Evolutionary conservation across 2,888 invertebrate genomes (phyloP), one percentile per base, ranked within the genome.

Genomic region (Pyrrhosoma nymphula): DNA sequence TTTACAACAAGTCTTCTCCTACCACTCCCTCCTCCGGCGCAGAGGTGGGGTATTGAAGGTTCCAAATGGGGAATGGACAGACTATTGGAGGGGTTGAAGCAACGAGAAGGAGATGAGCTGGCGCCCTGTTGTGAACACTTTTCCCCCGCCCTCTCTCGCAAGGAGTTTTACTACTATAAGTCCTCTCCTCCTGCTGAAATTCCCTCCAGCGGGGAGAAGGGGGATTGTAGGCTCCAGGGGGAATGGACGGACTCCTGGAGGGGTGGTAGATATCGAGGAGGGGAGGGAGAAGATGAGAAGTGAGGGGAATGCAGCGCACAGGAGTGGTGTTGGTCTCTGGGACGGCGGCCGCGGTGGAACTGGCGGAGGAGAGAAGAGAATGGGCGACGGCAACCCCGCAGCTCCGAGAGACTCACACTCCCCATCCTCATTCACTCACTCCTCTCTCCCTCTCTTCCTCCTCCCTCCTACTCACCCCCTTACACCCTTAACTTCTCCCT

Each of bases 321-420:
- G 63, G 91, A 63, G 91, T 63, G 63, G 91, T 91, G 60, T 60
- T 20, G 91, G 91, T 91, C 91, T 63, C 90, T 55, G 90, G 90
- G 90, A 90, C 56, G 91, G 63, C 60, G 91, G 91, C 69, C 69
- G 69, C 91, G 23, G 60, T 60, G 91, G 91, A 63, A 91, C 91
- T 91, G 91, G 63, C 30, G 60, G 88, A 23, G 69, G 69, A 23
- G 56, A 90, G 47, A 47, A 47, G 90, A 90, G 90, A 90, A 91
- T 91, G 91, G 91, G 63, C 91, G 63, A 60, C 63, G 91, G 91
- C 91, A 91, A 91, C 91, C 91, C 23, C 91, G 91, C 60, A 39
- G 60, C 56, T 16, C 90, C 35, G 60, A 39, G 60, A 56, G 60
- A 90, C 69, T 35, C 90, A 55, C 90, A 90, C 69, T 35, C 90